Percentiles rank a stretch among this genome's conserved stretches.
These are phyloP conservation scores for Poeciliopsis prolifica DNA, from an alignment of 2,113 vertebrate genomes.

Conservation along the genomic window DNA sequence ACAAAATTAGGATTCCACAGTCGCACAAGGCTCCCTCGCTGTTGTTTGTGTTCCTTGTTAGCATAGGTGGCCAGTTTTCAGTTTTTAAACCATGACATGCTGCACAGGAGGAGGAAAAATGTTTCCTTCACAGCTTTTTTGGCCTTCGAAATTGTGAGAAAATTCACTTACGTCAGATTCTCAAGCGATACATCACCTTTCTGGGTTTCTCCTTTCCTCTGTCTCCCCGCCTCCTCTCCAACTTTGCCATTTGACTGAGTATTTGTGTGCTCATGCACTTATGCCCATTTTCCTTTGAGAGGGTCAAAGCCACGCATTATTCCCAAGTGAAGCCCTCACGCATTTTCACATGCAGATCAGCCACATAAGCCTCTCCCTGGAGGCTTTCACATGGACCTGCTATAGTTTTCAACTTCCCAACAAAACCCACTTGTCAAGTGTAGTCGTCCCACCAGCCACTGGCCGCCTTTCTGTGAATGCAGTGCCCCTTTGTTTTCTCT, in stretches of 20 bases:
- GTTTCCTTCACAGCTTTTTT: neutral
- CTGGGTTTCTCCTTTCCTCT: neutral
- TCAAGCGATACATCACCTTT: neutral
- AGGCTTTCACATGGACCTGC: slow-evolving; percentile 61
- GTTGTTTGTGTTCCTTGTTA: slow-evolving; percentile 29
- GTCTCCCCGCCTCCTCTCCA: neutral
- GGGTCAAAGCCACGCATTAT: slow-evolving; percentile 49
- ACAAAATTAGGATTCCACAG: slow-evolving; percentile 70
- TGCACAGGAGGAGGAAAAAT: neutral
- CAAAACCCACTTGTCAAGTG: slow-evolving; percentile 61
- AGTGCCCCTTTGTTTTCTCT: slow-evolving; percentile 25
- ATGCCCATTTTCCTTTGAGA: slow-evolving; percentile 45
- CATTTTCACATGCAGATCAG: slow-evolving; percentile 76
- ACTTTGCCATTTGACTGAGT: slow-evolving; percentile 40
- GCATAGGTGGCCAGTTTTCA: slow-evolving; percentile 18
- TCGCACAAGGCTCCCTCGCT: slow-evolving; percentile 43
- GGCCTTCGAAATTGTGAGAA: neutral
- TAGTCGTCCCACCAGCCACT: slow-evolving; percentile 42
- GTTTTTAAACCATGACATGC: slow-evolving; percentile 3
- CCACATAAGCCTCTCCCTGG: slow-evolving; percentile 56
- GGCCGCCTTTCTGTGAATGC: slow-evolving; percentile 50
- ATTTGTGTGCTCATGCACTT: slow-evolving; percentile 21
- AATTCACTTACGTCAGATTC: neutral
- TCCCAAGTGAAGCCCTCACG: slow-evolving; percentile 41
- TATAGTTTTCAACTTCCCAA: slow-evolving; percentile 52